Base-by-base conservation (phyloP, 1,140 invertebrate genomes). In the Trinorchestia longiramus region DNA sequence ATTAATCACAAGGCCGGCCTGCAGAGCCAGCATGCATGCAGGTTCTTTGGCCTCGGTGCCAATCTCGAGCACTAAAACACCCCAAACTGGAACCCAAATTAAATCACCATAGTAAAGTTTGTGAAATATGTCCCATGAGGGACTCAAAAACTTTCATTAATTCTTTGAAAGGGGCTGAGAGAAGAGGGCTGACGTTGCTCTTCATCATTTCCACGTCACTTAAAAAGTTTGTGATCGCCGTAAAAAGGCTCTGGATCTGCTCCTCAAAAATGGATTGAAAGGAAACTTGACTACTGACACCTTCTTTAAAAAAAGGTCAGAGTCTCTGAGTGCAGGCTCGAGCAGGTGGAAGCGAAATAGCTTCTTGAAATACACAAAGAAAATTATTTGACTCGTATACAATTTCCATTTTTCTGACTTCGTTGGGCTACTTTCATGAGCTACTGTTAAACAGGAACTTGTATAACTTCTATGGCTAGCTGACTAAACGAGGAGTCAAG, bases 141-240 rank as follows among this genome's bases (percentile, higher is more conserved):
- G 92, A 94, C 92, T 94, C 92, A 94, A 94, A 94, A 94, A 94
- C 92, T 94, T 94, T 94, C 92, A 94, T 94, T 94, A 94, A 94
- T 94, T 94, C 92, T 94, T 94, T 94, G 92, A 94, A 94, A 94
- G 92, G 92, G 92, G 45, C 92, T 47, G 43, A 94, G 44, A 45
- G 92, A 47, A 6, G 44, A 40, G 40, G 92, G 36, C 92, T 47
- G 92, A 94, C 92, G 92, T 94, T 94, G 92, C 92, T 94, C 92
- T 94, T 94, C 92, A 94, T 94, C 92, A 94, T 94, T 94, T 94
- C 92, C 92, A 94, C 92, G 92, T 94, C 92, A 94, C 92, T 94
- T 94, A 94, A 94, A 94, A 94, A 94, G 92, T 94, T 94, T 94
- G 92, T 47, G 92, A 94, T 94, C 44, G 92, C 44, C 92, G 92